phyloP scores from a whole-genome alignment of 2,113 vertebrate species.

The Columbina picui region DNA sequence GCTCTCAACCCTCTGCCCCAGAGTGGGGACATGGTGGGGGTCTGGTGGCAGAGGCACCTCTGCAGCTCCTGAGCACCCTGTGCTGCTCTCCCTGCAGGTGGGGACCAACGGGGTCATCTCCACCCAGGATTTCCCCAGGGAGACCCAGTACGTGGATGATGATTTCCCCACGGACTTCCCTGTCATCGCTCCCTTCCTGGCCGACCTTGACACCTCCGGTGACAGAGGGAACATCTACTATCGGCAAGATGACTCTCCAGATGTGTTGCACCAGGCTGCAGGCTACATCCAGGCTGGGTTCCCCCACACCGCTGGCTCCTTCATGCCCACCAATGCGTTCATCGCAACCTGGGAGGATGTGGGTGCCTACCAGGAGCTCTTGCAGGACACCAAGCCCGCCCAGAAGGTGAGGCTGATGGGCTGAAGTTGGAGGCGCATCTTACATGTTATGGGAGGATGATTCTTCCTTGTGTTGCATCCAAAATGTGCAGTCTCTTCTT shows the following conservation, averaged over 20 bases:
- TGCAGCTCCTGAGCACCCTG: neutral
- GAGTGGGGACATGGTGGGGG: fast-evolving
- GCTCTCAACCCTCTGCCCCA: neutral
- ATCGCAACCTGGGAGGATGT: conserved; percentile 93
- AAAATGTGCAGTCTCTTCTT: fast-evolving
- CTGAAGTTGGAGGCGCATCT: neutral
- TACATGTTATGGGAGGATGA: fast-evolving
- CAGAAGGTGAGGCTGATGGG: conserved; percentile 76
- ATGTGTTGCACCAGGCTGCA: conserved; percentile 75
- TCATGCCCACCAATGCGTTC: conserved; percentile 83
- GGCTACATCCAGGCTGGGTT: conserved; percentile 84
- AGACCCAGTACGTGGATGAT: conserved; percentile 97
- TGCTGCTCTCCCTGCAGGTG: conserved; percentile 76
- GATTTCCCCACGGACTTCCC: conserved; percentile 96
- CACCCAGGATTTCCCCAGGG: conserved; percentile 91
- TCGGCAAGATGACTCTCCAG: conserved; percentile 82
- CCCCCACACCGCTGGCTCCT: conserved; percentile 68
- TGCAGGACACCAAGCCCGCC: conserved; percentile 63
- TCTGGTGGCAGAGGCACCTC: fast-evolving
- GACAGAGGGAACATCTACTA: conserved; percentile 87
- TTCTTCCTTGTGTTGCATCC: neutral
- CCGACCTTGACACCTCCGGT: conserved; percentile 91
- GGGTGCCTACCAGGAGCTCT: conserved; percentile 84
- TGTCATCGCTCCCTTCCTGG: conserved; percentile 90
- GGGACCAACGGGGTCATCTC: conserved; percentile 98